A percentile compares a stretch with the other conserved stretches of the same genome.
Evolutionary conservation across 1,140 invertebrate species (phyloP).

Genomic region (Bombus picipes): DNA sequence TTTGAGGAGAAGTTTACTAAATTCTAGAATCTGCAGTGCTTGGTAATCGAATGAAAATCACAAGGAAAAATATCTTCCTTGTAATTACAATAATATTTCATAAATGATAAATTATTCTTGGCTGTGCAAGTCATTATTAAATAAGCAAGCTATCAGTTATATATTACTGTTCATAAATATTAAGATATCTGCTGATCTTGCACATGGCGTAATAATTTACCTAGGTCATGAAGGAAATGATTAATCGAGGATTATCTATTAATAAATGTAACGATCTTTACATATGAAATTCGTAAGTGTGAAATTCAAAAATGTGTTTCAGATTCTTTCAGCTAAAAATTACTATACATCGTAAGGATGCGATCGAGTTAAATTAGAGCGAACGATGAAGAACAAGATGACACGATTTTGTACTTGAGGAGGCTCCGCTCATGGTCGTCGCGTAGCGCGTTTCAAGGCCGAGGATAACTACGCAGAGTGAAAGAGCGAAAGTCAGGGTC

Average conservation of each 20-base stretch:
- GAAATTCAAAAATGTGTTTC: neutral
- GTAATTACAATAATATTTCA: neutral
- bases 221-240: too few species aligned
- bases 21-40: neutral
- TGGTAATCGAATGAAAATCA: neutral
- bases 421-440: neutral
- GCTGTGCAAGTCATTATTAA: too few species aligned
- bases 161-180: too few species aligned
- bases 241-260: too few species aligned
- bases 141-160: too few species aligned
- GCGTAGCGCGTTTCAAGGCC: conserved; percentile 10
- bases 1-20: neutral
- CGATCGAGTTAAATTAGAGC: neutral
- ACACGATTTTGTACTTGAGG: neutral
- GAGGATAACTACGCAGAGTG: conserved; percentile 9
- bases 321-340: neutral
- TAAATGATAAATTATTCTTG: too few species aligned
- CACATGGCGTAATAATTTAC: too few species aligned
- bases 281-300: too few species aligned
- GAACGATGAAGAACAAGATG: neutral
- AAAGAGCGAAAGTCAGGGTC: conserved; percentile 14
- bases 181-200: too few species aligned
- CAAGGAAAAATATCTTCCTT: neutral
- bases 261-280: too few species aligned
- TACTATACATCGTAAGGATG: neutral